Evolutionary conservation across 37 sponge, comb jelly and placozoan genomes (phyloP).

Genomic region (Beroe forskalii): DNA sequence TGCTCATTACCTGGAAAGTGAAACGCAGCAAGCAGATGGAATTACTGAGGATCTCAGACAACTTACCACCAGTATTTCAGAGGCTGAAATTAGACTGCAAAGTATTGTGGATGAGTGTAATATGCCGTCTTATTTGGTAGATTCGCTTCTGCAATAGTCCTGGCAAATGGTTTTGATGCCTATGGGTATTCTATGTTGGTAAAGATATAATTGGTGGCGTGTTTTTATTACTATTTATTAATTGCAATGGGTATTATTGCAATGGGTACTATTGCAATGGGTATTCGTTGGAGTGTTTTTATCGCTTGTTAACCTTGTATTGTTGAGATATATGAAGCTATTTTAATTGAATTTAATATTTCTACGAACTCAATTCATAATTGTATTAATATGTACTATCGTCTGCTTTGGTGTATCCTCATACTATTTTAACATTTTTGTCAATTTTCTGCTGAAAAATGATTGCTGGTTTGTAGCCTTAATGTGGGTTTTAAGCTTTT

Average conservation of each 20-base stretch:
- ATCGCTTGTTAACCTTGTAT: too few species aligned
- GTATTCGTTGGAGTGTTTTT: too few species aligned
- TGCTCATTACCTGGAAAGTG: background rate
- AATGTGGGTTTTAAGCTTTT: background rate
- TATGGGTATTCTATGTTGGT: too few species aligned
- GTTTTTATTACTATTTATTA: too few species aligned
- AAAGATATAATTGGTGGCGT: too few species aligned
- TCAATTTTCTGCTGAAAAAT: background rate
- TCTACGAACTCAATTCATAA: background rate
- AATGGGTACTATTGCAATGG: too few species aligned
- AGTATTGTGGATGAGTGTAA: background rate
- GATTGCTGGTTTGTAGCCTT: background rate
- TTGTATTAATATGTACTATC: too few species aligned
- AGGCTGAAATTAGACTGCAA: slow-evolving; percentile 1
- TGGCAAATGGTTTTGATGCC: too few species aligned
- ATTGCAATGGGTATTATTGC: background rate
- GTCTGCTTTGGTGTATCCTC: too few species aligned
- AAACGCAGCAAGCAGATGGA: background rate
- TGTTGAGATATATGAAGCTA: too few species aligned
- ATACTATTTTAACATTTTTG: background rate
- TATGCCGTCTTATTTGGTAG: background rate
- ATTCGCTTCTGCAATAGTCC: too few species aligned
- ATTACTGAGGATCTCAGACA: background rate
- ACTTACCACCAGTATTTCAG: background rate
- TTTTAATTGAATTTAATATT: background rate